phyloP scores from a whole-genome alignment of 1,140 invertebrate genomes.

The Hestina assimilis region DNA sequence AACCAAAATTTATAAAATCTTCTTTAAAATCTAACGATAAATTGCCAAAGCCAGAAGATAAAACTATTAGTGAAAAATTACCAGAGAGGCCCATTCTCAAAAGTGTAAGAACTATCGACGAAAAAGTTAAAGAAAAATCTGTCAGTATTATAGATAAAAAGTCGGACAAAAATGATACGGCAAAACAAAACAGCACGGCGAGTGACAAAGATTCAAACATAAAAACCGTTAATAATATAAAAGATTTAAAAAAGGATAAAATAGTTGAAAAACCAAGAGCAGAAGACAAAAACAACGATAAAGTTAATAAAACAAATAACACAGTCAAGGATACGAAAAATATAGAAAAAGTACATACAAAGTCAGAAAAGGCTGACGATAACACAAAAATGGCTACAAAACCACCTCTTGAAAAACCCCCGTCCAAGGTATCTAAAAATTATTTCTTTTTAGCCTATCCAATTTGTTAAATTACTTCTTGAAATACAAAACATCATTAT shows the following conservation, averaged over 20 bases:
- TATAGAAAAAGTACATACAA: slow-evolving; percentile 34
- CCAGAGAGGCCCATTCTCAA: slow-evolving; percentile 58
- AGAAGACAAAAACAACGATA: slow-evolving; percentile 38
- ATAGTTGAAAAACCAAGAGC: slow-evolving; percentile 27
- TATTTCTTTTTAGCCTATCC: too few relatives aligned
- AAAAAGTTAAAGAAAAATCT: slow-evolving; percentile 65
- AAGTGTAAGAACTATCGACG: slow-evolving; percentile 64
- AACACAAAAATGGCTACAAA: slow-evolving; percentile 68
- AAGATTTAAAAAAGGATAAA: slow-evolving; percentile 42
- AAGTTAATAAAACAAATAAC: slow-evolving; percentile 5
- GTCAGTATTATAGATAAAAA: slow-evolving; percentile 64
- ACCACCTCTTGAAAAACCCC: slow-evolving; percentile 59
- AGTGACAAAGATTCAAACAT: slow-evolving; percentile 48
- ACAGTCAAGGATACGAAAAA: slow-evolving; percentile 44
- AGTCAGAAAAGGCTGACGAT: slow-evolving; percentile 38
- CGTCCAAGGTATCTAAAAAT: slow-evolving; percentile 73
- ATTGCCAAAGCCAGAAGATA: slow-evolving; percentile 48
- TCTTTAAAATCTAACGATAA: slow-evolving; percentile 52
- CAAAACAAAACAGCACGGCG: slow-evolving; percentile 43
- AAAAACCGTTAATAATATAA: slow-evolving; percentile 30
- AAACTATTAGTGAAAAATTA: slow-evolving; percentile 44
- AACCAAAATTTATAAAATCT: slow-evolving; percentile 59
- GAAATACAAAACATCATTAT: too few relatives aligned
- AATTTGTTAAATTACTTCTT: too few relatives aligned
- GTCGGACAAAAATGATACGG: slow-evolving; percentile 49